Conservation (phyloP, 2,797 vertebrate genomes). For the Rhodeus uyekii region DNA sequence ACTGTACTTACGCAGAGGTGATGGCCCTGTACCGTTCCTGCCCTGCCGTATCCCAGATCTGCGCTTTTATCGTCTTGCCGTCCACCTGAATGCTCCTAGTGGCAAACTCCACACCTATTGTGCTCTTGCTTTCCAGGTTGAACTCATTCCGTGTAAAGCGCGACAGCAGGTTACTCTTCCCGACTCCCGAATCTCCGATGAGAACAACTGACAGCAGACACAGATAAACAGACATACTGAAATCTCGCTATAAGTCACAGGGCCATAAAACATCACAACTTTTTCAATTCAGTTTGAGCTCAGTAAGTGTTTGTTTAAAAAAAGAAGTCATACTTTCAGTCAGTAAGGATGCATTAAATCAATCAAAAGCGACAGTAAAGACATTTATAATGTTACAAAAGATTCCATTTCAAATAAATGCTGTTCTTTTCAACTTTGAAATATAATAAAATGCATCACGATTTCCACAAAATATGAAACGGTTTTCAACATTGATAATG, state of each 20-base stretch:
- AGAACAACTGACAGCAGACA: constrained; percentile 83
- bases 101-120: constrained; percentile 96
- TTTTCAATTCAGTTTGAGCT: neutral
- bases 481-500: neutral
- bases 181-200: constrained; percentile 95
- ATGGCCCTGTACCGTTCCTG: constrained; percentile 98
- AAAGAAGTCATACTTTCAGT: neutral
- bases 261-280: no score
- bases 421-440: neutral
- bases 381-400: neutral
- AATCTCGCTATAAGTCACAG: no score
- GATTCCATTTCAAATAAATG: neutral
- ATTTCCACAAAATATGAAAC: neutral
- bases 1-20: constrained; percentile 89
- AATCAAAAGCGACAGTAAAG: neutral
- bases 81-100: constrained; percentile 98
- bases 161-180: constrained; percentile 95
- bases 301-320: neutral
- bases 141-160: constrained; percentile 97
- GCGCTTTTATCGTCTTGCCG: constrained; percentile 96
- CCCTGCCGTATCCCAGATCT: constrained; percentile 97
- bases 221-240: neutral
- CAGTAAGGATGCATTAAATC: neutral
- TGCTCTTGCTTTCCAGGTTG: constrained; percentile 97
- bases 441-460: neutral